These are phyloP conservation scores for Diplosoma virens DNA, from an alignment of 23 tunicate species.

Conservation along the genomic window DNA sequence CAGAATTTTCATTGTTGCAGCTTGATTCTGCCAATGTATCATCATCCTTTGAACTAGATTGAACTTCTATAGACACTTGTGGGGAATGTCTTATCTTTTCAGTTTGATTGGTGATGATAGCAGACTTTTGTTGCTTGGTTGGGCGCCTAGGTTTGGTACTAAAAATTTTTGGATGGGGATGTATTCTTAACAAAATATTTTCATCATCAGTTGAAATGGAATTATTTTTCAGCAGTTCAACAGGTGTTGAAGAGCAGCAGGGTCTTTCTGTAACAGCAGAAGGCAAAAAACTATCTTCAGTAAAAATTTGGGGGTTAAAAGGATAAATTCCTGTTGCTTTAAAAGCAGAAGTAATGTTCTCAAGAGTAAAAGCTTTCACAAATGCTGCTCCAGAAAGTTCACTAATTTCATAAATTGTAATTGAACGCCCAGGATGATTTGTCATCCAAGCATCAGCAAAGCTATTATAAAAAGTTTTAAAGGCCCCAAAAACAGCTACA, in stretches of 20 bases:
- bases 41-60: slow-evolving; percentile 1
- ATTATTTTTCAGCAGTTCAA: background rate
- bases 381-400: slow-evolving; percentile 29
- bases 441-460: too few species aligned
- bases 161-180: slow-evolving; percentile 6
- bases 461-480: too few species aligned
- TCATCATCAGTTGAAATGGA: background rate
- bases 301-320: slow-evolving; percentile 1
- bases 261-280: background rate
- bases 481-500: too few species aligned
- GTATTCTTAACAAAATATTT: background rate
- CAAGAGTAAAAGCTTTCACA: slow-evolving; percentile 7
- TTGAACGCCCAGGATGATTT: background rate
- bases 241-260: background rate
- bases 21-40: background rate
- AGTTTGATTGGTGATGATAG: slow-evolving; percentile 5
- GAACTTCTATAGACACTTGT: background rate
- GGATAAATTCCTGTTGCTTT: slow-evolving; percentile 27
- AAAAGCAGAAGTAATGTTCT: slow-evolving; percentile 30
- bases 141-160: background rate
- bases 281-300: slow-evolving; percentile 23
- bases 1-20: background rate
- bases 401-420: slow-evolving; percentile 32
- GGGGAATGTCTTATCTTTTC: background rate
- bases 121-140: background rate